Evolutionary conservation across 2,888 invertebrate species (phyloP).

Genomic region (Amblyjoppa fuscipennis): DNA sequence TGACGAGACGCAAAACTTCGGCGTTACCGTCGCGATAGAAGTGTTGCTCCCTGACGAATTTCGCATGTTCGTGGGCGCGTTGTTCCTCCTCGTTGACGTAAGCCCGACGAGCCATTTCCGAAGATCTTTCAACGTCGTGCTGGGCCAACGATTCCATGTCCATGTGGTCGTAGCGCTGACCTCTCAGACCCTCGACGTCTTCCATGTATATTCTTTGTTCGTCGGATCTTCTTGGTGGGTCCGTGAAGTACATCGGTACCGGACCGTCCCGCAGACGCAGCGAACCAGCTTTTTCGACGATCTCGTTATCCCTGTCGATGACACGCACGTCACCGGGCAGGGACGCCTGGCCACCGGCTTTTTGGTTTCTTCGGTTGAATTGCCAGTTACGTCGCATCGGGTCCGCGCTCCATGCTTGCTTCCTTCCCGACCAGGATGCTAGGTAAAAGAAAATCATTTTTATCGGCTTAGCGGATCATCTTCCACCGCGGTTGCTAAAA

Average conservation of each 20-base stretch:
- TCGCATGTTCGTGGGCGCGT: constrained; percentile 81
- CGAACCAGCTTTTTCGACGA: constrained; percentile 66
- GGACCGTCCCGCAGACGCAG: constrained; percentile 71
- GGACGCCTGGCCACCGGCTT: constrained; percentile 79
- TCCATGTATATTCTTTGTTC: constrained; percentile 68
- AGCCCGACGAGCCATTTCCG: constrained; percentile 86
- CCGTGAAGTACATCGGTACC: constrained; percentile 69
- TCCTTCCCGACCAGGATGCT: constrained; percentile 81
- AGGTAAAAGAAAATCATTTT: constrained; percentile 4
- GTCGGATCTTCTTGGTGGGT: constrained; percentile 55
- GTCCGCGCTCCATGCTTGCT: constrained; percentile 96
- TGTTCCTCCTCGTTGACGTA: constrained; percentile 77
- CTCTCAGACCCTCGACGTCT: constrained; percentile 70
- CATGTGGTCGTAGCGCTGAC: constrained; percentile 87
- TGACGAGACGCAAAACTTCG: constrained; percentile 92
- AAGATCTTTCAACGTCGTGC: constrained; percentile 92
- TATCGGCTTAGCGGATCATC: neutral
- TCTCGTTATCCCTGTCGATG: constrained; percentile 69
- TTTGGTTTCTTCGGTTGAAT: constrained; percentile 89
- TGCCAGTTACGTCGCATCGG: constrained; percentile 89
- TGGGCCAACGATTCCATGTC: constrained; percentile 91
- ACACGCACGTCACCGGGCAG: constrained; percentile 81
- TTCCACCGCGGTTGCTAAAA: neutral
- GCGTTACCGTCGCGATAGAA: constrained; percentile 95
- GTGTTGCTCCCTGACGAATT: constrained; percentile 89